Evolutionary conservation across 2,888 invertebrate genomes (phyloP), one percentile per base, ranked within the genome.

Genomic region (Lasioglossum oenotherae): DNA sequence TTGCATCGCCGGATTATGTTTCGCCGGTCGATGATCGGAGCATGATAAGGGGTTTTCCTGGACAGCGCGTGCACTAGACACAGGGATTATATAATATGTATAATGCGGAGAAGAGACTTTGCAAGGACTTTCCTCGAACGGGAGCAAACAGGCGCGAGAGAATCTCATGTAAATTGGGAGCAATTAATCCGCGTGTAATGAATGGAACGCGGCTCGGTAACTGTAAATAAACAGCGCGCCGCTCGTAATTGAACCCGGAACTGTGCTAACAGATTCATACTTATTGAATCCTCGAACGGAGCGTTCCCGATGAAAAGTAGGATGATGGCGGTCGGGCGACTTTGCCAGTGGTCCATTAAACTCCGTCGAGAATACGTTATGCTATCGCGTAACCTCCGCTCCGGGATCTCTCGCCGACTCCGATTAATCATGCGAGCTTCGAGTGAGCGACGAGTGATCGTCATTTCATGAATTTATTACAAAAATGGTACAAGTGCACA

Each of bases 1-100:
- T 78, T 82, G 78, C 69, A 78, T 10, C 49, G 78, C 27, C 10
- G 57, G 77, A 82, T 82, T 84, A 84, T 78, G 82, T 84, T 82
- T 77, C 81, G 76, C 60, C 57, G 83, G 75, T n/a, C 74, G 82
- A 80, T 64, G 75, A 60, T 76, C 38, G 31, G n/a, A 5, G 14
- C 49, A 5, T 19, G 78, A 78, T 82, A 82, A 78, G 82, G 27
- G 60, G 77, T 71, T 74, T 35, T 46, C 57, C 38, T 27, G 31
- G 19, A 53, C 38, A 12, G 41, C 14, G 35, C 44, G 72, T 27
- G 69, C 57, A 60, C 31, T 19, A 0, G 1, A 53, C 10, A 53
- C 10, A n/a, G n/a, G 44, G 14, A 35, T 84, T 84, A 78, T 71
- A 71, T 82, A 84, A 84, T 71, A 74, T 10, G 74, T 71, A 71